Percentiles rank a stretch among this genome's conserved stretches.
These are phyloP conservation scores for Gallinago nigripennis DNA, from an alignment of 2,797 vertebrate species.

Conservation along the genomic window DNA sequence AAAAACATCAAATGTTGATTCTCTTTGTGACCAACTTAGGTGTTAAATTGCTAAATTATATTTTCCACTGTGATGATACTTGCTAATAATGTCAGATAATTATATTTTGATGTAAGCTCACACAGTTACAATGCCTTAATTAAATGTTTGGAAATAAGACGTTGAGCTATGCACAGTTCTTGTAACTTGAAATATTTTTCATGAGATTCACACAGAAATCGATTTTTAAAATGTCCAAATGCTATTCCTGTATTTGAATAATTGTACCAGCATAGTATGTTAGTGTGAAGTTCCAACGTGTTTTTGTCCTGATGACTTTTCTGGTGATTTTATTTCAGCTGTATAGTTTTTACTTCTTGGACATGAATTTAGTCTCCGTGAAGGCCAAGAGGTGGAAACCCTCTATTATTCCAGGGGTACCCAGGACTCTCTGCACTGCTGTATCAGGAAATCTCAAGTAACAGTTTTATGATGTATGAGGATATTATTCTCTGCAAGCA, in stretches of 20 bases:
- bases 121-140: slow-evolving; percentile 31
- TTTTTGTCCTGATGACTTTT: neutral
- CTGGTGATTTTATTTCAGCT: slow-evolving; percentile 16
- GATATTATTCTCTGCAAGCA: slow-evolving; percentile 33
- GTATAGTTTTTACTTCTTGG: neutral
- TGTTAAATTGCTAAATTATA: slow-evolving; percentile 1
- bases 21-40: neutral
- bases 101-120: neutral
- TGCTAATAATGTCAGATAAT: neutral
- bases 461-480: slow-evolving; percentile 34
- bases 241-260: neutral
- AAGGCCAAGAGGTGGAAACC: slow-evolving; percentile 50
- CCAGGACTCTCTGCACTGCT: neutral
- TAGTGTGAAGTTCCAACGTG: neutral
- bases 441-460: slow-evolving; percentile 29
- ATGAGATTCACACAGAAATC: neutral
- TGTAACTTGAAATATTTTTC: slow-evolving; percentile 17
- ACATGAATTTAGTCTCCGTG: slow-evolving; percentile 31
- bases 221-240: neutral
- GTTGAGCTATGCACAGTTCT: neutral
- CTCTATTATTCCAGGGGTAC: slow-evolving; percentile 23
- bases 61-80: neutral
- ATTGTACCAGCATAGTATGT: neutral
- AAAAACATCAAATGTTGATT: neutral
- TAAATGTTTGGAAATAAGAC: slow-evolving; percentile 23